A percentile compares a stretch with the other conserved stretches of the same genome.
phyloP scores from a whole-genome alignment of 2,797 vertebrate species.

The Sebastes kiyomatsui region DNA sequence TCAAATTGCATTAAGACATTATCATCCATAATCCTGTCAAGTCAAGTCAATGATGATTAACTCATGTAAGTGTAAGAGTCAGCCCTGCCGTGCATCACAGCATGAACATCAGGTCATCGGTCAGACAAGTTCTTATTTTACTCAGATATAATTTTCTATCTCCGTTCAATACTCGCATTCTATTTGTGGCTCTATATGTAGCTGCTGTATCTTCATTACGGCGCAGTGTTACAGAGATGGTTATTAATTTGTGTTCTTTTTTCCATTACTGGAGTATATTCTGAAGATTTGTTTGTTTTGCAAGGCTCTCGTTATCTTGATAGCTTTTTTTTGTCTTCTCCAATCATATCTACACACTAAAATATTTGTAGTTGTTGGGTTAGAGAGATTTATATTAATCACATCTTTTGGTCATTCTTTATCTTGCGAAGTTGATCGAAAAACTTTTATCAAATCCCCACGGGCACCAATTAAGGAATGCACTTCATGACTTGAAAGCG shows the following conservation, averaged over 20 bases:
- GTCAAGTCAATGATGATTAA: no score
- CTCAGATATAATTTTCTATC: slow-evolving; percentile 24
- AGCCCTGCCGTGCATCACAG: background rate
- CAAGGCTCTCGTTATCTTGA: slow-evolving; percentile 11
- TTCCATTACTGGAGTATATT: slow-evolving; percentile 23
- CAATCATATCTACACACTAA: slow-evolving; percentile 1
- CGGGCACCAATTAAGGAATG: background rate
- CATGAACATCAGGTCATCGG: background rate
- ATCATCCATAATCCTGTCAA: background rate
- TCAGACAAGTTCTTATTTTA: background rate
- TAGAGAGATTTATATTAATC: background rate
- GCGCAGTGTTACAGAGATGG: background rate
- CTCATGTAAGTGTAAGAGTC: background rate
- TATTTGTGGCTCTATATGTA: background rate
- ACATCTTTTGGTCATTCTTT: background rate
- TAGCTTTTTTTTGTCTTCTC: background rate
- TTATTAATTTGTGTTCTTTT: slow-evolving; percentile 13
- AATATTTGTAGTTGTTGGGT: background rate
- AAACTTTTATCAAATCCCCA: slow-evolving; percentile 3
- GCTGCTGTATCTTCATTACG: slow-evolving; percentile 46
- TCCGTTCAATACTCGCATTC: slow-evolving; percentile 19
- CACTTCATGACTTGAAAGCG: slow-evolving; percentile 1
- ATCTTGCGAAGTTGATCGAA: background rate
- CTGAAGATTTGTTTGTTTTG: slow-evolving; percentile 46
- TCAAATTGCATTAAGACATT: background rate